Conservation (phyloP, 1,140 invertebrate genomes). For the Zaprionus lachaisei region DNA sequence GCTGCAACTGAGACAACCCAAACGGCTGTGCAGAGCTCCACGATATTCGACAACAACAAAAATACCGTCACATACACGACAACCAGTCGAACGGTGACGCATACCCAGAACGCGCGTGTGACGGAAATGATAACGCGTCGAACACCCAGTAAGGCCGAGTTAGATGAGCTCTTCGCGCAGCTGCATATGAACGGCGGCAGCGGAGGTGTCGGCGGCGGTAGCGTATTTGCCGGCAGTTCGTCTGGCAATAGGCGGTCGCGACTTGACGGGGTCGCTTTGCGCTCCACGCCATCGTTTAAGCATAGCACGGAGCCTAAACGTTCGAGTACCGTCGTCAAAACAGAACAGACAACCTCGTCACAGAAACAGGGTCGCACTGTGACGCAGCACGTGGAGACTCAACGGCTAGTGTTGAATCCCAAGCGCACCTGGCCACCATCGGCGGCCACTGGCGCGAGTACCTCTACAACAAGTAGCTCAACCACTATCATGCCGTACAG, state of each 20-base stretch:
- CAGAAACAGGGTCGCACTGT: slow-evolving; percentile 69
- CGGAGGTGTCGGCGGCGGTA: not conserved
- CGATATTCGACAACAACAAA: slow-evolving; percentile 70
- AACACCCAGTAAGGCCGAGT: slow-evolving; percentile 66
- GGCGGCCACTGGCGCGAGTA: slow-evolving; percentile 1
- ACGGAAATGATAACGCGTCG: slow-evolving; percentile 70
- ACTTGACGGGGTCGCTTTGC: slow-evolving; percentile 56
- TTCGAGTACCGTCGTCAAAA: slow-evolving; percentile 63
- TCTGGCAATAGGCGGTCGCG: slow-evolving; percentile 36
- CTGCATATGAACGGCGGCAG: slow-evolving; percentile 46
- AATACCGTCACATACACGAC: slow-evolving; percentile 68
- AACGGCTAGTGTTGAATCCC: slow-evolving; percentile 57
- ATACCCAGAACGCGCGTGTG: slow-evolving; percentile 63
- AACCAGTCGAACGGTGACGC: slow-evolving; percentile 77
- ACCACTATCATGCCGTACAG: slow-evolving; percentile 3
- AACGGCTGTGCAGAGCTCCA: slow-evolving; percentile 74
- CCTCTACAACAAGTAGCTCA: slow-evolving; percentile 13
- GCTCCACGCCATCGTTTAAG: slow-evolving; percentile 63
- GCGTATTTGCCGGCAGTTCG: not conserved
- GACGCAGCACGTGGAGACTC: slow-evolving; percentile 65
- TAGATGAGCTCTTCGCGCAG: slow-evolving; percentile 59
- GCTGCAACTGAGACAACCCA: slow-evolving; percentile 73
- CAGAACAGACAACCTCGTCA: slow-evolving; percentile 65
- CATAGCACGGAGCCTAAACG: slow-evolving; percentile 48
- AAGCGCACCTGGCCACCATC: slow-evolving; percentile 30